phyloP scores from a whole-genome alignment of 2,888 invertebrate species.

The Tortricodes alternella region DNA sequence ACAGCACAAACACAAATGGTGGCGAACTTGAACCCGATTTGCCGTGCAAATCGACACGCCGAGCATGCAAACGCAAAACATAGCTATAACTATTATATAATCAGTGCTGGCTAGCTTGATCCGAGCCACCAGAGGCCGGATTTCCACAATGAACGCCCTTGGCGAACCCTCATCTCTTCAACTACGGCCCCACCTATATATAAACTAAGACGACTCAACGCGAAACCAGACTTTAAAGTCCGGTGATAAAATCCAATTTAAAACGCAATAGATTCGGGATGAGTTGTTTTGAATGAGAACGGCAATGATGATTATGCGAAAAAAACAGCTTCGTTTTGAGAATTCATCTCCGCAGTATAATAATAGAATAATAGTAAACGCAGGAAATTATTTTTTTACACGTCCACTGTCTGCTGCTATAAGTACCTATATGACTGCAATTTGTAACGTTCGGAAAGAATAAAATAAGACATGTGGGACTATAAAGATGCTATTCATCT shows the following conservation, averaged over 20 bases:
- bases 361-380: conserved; percentile 15
- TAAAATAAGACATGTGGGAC: not conserved
- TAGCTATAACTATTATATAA: not conserved
- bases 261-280: conserved; percentile 10
- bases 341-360: conserved; percentile 37
- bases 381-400: conserved; percentile 36
- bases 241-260: conserved; percentile 35
- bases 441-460: not conserved
- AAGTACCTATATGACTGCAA: not conserved
- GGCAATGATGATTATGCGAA: conserved; percentile 53
- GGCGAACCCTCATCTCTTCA: conserved; percentile 63
- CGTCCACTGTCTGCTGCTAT: not conserved
- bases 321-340: conserved; percentile 45
- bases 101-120: not conserved
- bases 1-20: too few species aligned
- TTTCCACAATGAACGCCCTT: conserved; percentile 73
- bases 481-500: not conserved
- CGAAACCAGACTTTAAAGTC: conserved; percentile 41
- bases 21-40: too few species aligned
- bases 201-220: not conserved
- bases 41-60: too few species aligned
- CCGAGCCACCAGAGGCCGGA: conserved; percentile 42
- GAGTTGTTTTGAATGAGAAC: conserved; percentile 31
- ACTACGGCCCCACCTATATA: conserved; percentile 40
- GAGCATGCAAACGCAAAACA: too few species aligned